A percentile compares a stretch with the other conserved stretches of the same genome.
Conservation (phyloP, 2,797 vertebrate species). For the Sebastiscus tertius region DNA sequence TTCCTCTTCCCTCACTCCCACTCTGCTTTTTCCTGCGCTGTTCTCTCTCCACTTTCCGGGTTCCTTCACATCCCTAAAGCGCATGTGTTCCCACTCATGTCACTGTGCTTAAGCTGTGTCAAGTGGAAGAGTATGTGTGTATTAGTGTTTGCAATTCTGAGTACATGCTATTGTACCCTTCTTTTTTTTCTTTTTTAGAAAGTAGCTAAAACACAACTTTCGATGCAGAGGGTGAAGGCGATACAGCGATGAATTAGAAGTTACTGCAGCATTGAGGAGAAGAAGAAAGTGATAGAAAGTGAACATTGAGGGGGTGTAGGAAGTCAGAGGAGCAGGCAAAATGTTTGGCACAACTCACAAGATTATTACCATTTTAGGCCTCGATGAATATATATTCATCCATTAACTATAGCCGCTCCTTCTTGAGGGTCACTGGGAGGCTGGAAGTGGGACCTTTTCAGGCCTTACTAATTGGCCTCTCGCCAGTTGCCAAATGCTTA, state of each 20-base stretch:
- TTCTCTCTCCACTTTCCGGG: slow-evolving; percentile 52
- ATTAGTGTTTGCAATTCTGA: slow-evolving; percentile 1
- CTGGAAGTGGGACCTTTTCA: background rate
- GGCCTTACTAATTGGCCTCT: too few species aligned
- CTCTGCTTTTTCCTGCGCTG: slow-evolving; percentile 51
- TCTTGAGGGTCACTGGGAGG: background rate
- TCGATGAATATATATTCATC: slow-evolving; percentile 5
- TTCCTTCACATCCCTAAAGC: slow-evolving; percentile 62
- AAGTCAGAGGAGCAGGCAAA: slow-evolving; percentile 19
- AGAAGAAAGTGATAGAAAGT: slow-evolving; percentile 20
- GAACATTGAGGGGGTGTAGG: slow-evolving; percentile 6
- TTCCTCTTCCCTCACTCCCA: slow-evolving; percentile 71
- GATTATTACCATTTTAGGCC: slow-evolving; percentile 26
- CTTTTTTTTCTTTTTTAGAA: slow-evolving; percentile 27
- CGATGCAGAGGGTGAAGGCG: slow-evolving; percentile 15
- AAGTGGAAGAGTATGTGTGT: slow-evolving; percentile 56
- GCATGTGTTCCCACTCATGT: slow-evolving; percentile 69
- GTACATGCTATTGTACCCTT: background rate
- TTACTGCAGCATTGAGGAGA: background rate
- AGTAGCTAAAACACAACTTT: slow-evolving; percentile 29
- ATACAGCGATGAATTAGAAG: slow-evolving; percentile 20
- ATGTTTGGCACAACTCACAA: slow-evolving; percentile 17
- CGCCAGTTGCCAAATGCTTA: background rate
- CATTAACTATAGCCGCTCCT: background rate
- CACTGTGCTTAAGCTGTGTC: slow-evolving; percentile 61